phyloP scores from a whole-genome alignment of 2,113 vertebrate species.

The Naja naja region DNA sequence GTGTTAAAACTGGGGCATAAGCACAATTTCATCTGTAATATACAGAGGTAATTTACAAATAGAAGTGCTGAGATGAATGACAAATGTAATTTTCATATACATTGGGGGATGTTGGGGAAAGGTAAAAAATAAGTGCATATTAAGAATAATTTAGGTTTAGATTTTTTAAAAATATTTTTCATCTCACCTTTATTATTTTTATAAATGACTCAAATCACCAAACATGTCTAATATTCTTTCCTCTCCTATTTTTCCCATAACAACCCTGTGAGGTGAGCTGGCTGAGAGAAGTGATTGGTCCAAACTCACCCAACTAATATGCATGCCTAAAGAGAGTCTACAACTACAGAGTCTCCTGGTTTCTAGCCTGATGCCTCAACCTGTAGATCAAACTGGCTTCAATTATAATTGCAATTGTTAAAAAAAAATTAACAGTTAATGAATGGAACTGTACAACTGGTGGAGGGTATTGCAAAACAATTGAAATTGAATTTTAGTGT shows the following conservation, averaged over 20 bases:
- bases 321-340: not conserved
- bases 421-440: conserved; percentile 28
- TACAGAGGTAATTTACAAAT: conserved; percentile 21
- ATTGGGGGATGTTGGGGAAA: conserved; percentile 3
- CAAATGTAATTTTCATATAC: conserved; percentile 44
- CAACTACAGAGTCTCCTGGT: not conserved
- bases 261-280: not conserved
- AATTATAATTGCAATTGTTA: not conserved
- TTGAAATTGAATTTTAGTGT: conserved; percentile 39
- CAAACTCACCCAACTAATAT: not conserved
- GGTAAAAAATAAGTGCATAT: conserved; percentile 29
- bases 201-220: not conserved
- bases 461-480: conserved; percentile 20
- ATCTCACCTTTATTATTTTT: not conserved
- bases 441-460: not conserved
- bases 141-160: conserved; percentile 28
- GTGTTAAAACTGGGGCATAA: conserved; percentile 35
- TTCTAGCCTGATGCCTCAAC: not conserved
- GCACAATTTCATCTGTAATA: conserved; percentile 38
- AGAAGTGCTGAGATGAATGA: conserved; percentile 41
- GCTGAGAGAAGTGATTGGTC: not conserved
- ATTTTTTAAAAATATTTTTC: not conserved
- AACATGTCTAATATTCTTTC: not conserved
- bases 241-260: not conserved
- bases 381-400: not conserved